phyloP scores from a whole-genome alignment of 2,888 invertebrate species.

The Trichacis sp. region DNA sequence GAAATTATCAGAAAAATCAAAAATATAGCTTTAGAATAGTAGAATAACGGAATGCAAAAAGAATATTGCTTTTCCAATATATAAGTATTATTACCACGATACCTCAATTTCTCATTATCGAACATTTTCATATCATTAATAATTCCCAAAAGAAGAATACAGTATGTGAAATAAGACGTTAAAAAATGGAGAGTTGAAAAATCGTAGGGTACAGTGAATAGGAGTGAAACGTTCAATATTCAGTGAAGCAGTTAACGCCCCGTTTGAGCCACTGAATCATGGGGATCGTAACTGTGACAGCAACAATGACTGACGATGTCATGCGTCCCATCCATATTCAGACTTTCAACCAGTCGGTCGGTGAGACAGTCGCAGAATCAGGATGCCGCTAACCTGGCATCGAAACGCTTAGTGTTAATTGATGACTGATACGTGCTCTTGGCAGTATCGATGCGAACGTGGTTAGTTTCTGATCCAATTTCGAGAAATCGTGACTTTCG shows the following conservation, averaged over 20 bases:
- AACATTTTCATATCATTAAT: too few relatives aligned
- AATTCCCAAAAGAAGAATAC: too few relatives aligned
- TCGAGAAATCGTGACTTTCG: conserved; percentile 16
- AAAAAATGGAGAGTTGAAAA: neutral
- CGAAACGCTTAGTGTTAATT: conserved; percentile 48
- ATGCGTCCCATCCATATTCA: conserved; percentile 15
- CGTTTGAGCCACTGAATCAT: conserved; percentile 15
- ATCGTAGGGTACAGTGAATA: neutral
- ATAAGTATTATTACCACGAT: too few relatives aligned
- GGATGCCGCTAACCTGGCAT: conserved; percentile 6
- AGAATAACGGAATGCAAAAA: too few relatives aligned
- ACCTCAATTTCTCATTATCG: too few relatives aligned
- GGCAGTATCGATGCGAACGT: conserved; percentile 39
- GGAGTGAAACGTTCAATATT: neutral
- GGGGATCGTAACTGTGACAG: neutral
- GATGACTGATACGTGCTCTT: conserved; percentile 47
- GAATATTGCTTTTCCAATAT: too few relatives aligned
- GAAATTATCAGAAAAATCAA: too few relatives aligned
- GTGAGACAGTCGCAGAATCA: neutral
- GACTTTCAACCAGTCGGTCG: conserved; percentile 11
- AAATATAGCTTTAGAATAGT: too few relatives aligned
- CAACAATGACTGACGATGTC: conserved; percentile 17
- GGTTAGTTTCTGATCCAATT: conserved; percentile 46
- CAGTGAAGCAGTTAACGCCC: neutral
- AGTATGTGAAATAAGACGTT: too few relatives aligned